These are phyloP conservation scores for Siderastrea radians DNA, from an alignment of 92 coral and sea anemone species.

Conservation along the genomic window DNA sequence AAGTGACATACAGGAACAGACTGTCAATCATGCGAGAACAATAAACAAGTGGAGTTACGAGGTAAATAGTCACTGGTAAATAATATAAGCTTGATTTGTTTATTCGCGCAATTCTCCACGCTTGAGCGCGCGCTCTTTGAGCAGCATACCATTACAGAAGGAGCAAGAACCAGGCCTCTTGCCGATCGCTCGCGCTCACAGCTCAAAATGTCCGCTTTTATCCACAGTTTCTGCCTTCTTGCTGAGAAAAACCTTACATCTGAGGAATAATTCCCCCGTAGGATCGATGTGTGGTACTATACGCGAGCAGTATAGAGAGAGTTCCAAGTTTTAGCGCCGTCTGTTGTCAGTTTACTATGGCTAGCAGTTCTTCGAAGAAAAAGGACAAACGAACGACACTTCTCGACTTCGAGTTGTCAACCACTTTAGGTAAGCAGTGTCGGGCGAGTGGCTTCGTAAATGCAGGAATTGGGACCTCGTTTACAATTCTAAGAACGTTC, in stretches of 20 bases:
- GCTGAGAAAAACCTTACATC: not conserved
- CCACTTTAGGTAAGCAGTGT: constrained; percentile 86
- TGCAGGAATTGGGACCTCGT: constrained; percentile 28
- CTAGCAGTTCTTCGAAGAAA: constrained; percentile 75
- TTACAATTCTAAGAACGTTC: constrained; percentile 32
- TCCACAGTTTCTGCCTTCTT: constrained; percentile 19
- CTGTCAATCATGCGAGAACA: constrained; percentile 24
- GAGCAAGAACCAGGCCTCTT: constrained; percentile 43
- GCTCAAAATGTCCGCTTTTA: constrained; percentile 62
- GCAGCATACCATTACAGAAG: constrained; percentile 43
- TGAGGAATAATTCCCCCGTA: constrained; percentile 14
- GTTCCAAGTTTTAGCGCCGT: constrained; percentile 27
- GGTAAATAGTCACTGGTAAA: constrained; percentile 58
- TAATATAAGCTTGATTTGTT: constrained; percentile 40
- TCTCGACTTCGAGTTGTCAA: constrained; percentile 90
- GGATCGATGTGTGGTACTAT: constrained; percentile 36
- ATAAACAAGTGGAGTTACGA: constrained; percentile 48
- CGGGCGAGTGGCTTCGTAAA: not conserved
- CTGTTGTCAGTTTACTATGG: constrained; percentile 26
- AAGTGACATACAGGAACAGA: not conserved
- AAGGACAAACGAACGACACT: constrained; percentile 88
- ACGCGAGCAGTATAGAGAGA: not conserved
- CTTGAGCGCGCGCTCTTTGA: constrained; percentile 36
- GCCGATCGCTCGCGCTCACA: constrained; percentile 23
- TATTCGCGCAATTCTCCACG: constrained; percentile 38